Evolutionary conservation across 2,888 invertebrate genomes (phyloP).

Genomic region (Frankliniella fusca): DNA sequence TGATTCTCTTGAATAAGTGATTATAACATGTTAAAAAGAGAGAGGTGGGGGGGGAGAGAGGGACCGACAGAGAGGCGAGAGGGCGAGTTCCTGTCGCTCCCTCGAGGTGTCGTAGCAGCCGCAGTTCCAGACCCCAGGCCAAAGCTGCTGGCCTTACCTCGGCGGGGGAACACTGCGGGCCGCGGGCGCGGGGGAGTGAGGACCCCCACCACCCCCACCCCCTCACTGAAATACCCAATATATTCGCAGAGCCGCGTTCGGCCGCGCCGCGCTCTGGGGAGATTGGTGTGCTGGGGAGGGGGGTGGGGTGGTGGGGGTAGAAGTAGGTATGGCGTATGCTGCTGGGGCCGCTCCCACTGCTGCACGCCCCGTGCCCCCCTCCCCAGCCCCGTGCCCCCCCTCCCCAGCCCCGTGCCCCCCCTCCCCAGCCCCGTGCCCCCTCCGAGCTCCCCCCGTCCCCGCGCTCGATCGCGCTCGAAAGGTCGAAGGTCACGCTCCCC

Average conservation of each 20-base stretch:
- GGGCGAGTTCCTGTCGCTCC: no score
- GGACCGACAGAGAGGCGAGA: no score
- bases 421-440: no score
- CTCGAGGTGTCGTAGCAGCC: no score
- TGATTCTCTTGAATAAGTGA: no score
- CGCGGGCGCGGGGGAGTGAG: background rate
- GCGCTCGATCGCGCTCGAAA: background rate
- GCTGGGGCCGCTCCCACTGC: background rate
- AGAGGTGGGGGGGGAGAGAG: no score
- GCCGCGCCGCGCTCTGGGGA: background rate
- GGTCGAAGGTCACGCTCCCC: background rate
- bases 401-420: no score
- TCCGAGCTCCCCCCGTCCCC: no score
- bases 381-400: background rate
- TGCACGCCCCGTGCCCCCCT: background rate
- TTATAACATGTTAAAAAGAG: no score
- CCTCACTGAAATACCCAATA: background rate
- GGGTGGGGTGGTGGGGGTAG: background rate
- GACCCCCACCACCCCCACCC: no score
- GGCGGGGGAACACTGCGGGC: background rate
- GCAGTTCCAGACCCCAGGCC: background rate
- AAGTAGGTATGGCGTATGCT: background rate
- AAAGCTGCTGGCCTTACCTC: background rate
- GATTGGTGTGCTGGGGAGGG: background rate
- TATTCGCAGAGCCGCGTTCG: background rate